A percentile compares a stretch with the other conserved stretches of the same genome.
Conservation (phyloP, 1,140 invertebrate genomes). For the Caenorhabditis remanei region DNA sequence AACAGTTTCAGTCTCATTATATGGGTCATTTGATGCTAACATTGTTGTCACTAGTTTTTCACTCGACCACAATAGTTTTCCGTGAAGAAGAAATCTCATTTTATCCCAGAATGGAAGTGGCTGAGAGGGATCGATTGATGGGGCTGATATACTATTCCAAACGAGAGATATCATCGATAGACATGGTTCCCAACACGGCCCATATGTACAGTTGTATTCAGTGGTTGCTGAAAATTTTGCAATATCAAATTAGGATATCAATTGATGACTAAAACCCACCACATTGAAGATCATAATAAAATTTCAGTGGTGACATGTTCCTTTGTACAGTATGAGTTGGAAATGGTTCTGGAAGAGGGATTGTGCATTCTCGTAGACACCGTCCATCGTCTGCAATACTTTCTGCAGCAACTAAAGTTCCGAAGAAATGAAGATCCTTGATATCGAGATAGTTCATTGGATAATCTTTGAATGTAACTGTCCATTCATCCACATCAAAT, state of each 20-base stretch:
- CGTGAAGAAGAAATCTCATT: constrained; percentile 90
- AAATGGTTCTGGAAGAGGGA: constrained; percentile 81
- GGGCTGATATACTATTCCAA: constrained; percentile 85
- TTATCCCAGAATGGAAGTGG: constrained; percentile 98
- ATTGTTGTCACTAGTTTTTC: constrained; percentile 80
- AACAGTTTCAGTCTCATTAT: constrained; percentile 98
- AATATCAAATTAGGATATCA: background rate
- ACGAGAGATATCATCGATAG: constrained; percentile 93
- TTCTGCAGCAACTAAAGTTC: constrained; percentile 89
- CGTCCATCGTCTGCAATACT: constrained; percentile 61
- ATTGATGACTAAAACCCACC: constrained; percentile 76
- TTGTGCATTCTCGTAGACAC: constrained; percentile 70
- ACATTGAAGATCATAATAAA: constrained; percentile 97
- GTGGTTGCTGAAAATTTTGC: constrained; percentile 83
- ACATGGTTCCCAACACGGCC: constrained; percentile 97
- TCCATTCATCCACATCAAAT: constrained; percentile 87
- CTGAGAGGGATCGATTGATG: constrained; percentile 91
- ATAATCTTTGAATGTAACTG: constrained; percentile 92
- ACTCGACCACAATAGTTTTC: constrained; percentile 83
- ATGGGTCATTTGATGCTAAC: constrained; percentile 84
- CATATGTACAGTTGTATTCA: constrained; percentile 91
- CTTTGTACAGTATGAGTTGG: constrained; percentile 80
- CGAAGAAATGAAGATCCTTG: constrained; percentile 88
- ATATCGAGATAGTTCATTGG: constrained; percentile 88
- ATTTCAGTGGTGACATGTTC: constrained; percentile 93